Evolutionary conservation across 2,113 vertebrate genomes (phyloP), one percentile per base, ranked within the genome.

Genomic region (Axis porcinus): DNA sequence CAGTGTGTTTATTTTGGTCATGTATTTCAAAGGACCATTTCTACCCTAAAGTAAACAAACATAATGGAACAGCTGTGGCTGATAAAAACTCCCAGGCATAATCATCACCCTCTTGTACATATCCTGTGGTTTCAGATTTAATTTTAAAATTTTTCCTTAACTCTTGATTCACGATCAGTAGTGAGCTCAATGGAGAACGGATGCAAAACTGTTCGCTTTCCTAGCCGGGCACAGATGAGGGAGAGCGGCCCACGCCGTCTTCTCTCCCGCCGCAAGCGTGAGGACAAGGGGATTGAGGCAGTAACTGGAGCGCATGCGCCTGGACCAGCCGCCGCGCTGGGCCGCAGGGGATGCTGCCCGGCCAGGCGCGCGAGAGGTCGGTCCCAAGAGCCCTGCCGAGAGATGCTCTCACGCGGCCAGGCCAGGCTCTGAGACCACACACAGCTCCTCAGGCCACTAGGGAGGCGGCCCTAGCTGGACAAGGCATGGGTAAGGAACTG

Each of bases 21-120:
- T 93, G 89, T 57, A 89, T 98, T 98, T 98, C 98, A 97, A 98
- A 98, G 93, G 98, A 70, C 96, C 94, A 21, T 98, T 98, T 98
- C 97, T 97, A 28, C 97, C 95, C 97, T 62, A 93, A 95, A 98
- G 98, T 97, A 97, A 97, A 98, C 97, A 98, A 97, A 97, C 95
- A 97, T 86, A 94, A 92, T 33, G 45, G 84, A 98, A 52, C 98
- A 98, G 98, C 98, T 98, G 98, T n/a, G 95, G 57, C 98, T 97
- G 98, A 97, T 98, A 97, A 96, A 97, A 97, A 95, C 97, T 96
- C 98, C 87, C 91, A 88, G 95, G 96, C 96, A 64, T 91, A 93
- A 97, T 98, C 97, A 89, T 97, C 98, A 95, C 97, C 89, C 92
- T 98, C 95, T 98, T 94, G 96, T 96, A 97, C 79, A 96, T 86